phyloP scores from a whole-genome alignment of 2,797 vertebrate genomes.

The Periparus ater region DNA sequence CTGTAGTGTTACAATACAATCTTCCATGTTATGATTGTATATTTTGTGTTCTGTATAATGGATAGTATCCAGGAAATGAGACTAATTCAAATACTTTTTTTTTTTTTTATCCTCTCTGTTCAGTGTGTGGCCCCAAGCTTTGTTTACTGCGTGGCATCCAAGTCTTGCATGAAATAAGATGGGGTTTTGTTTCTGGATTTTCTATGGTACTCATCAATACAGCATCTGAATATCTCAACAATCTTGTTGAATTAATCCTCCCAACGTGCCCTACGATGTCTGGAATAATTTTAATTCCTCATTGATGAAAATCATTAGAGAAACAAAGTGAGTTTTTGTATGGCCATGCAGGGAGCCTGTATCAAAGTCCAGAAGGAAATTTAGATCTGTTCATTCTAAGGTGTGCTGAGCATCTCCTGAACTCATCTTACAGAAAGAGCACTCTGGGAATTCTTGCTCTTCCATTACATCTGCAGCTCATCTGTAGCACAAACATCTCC shows the following conservation, averaged over 20 bases:
- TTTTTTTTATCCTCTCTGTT: conserved; percentile 57
- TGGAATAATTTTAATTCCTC: conserved; percentile 43
- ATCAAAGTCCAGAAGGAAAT: neutral
- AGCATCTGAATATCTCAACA: conserved; percentile 32
- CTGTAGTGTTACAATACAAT: conserved; percentile 60
- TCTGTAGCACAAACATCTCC: neutral
- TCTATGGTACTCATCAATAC: conserved; percentile 51
- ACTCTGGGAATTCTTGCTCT: neutral
- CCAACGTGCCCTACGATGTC: conserved; percentile 29
- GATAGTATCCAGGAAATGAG: conserved; percentile 49
- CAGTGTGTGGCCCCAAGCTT: conserved; percentile 61
- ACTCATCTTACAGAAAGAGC: neutral
- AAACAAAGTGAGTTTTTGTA: neutral
- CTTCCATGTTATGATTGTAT: conserved; percentile 57
- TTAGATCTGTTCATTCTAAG: neutral
- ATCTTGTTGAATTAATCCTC: conserved; percentile 31
- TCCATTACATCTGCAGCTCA: neutral
- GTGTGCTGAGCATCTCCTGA: neutral
- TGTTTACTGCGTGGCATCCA: conserved; percentile 66
- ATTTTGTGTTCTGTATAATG: conserved; percentile 60
- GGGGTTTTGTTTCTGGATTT: conserved; percentile 50
- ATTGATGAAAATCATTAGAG: conserved; percentile 4
- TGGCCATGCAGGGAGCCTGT: neutral
- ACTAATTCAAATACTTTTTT: conserved; percentile 55
- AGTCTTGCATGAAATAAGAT: conserved; percentile 55